These are phyloP conservation scores for Idris sp. DNA, from an alignment of 1,140 invertebrate genomes.

Conservation along the genomic window DNA sequence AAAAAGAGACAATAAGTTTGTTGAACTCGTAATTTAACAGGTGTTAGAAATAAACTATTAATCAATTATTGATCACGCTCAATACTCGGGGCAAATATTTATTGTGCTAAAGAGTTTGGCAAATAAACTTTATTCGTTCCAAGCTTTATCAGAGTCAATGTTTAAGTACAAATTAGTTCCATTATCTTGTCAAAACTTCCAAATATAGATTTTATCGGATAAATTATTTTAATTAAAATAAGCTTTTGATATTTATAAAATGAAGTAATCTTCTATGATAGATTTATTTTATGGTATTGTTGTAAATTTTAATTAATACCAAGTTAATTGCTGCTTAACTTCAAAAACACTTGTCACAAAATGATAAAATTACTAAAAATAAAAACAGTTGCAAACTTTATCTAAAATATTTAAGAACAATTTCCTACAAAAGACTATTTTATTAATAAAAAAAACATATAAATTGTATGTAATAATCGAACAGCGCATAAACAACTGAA, in stretches of 20 bases:
- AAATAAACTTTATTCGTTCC: not conserved
- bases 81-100: conserved; percentile 23
- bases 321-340: too few relatives aligned
- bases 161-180: conserved; percentile 19
- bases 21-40: conserved; percentile 27
- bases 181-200: conserved; percentile 24
- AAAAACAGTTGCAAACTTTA: too few relatives aligned
- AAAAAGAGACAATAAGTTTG: not conserved
- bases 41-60: conserved; percentile 42
- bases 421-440: too few relatives aligned
- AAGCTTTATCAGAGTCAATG: conserved; percentile 23
- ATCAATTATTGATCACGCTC: conserved; percentile 32
- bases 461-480: too few relatives aligned
- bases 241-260: not conserved
- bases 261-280: too few relatives aligned
- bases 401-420: too few relatives aligned
- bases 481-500: too few relatives aligned
- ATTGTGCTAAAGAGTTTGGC: conserved; percentile 8
- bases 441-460: too few relatives aligned
- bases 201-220: conserved; percentile 5
- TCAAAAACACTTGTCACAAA: too few relatives aligned
- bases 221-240: not conserved
- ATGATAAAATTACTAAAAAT: too few relatives aligned
- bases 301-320: too few relatives aligned
- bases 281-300: too few relatives aligned